Conservation (phyloP, 2,113 vertebrate species). For the Bufo gargarizans region DNA sequence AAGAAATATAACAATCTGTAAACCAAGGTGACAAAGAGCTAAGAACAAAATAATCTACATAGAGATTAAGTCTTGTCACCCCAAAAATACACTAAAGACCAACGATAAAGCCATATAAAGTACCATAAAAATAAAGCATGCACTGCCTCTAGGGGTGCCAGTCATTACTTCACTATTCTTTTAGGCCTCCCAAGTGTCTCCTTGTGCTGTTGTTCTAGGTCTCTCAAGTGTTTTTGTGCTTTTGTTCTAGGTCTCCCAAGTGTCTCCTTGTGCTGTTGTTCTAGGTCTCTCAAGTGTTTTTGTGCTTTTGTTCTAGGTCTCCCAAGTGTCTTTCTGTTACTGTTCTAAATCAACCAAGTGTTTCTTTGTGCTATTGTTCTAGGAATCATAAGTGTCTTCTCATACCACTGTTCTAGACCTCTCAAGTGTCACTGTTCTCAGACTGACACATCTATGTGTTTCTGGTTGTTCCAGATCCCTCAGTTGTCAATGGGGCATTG, state of each 20-base stretch:
- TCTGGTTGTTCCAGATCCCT: not conserved
- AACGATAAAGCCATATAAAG: not conserved
- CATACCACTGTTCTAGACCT: not conserved
- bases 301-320: no score
- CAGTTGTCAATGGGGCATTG: not conserved
- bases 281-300: no score
- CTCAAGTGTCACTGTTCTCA: not conserved
- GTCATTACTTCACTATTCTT: not conserved
- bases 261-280: no score
- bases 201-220: no score
- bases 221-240: no score
- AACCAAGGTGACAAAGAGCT: not conserved
- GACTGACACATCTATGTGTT: not conserved
- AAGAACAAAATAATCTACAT: no score
- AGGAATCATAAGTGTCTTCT: not conserved
- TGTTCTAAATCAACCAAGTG: not conserved
- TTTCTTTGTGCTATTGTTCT: not conserved
- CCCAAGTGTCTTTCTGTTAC: not conserved
- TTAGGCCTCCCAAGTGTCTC: no score
- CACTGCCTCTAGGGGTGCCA: not conserved
- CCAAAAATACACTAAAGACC: no score
- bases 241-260: no score
- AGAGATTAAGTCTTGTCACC: no score
- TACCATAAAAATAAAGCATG: not conserved
- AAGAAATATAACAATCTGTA: not conserved